Evolutionary conservation across 2,888 invertebrate species (phyloP), one percentile per base, ranked within the genome.

Genomic region (Elmis aenea): DNA sequence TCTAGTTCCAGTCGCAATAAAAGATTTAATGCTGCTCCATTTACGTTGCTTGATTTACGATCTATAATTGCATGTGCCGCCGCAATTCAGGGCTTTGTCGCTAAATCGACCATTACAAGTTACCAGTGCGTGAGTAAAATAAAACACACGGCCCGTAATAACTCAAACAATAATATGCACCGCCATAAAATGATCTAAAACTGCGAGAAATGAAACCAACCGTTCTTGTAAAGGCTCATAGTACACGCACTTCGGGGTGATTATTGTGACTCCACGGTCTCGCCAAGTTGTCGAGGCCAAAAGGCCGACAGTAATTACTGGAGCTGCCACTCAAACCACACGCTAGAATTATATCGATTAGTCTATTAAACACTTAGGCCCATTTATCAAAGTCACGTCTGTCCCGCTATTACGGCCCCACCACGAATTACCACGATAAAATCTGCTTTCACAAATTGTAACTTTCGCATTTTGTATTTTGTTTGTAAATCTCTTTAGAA

Each of bases 341-440:
- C 64, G 61, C 59, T 59, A 61, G 55, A 57, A 62, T 63, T 62
- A 63, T 65, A 69, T 69, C 68, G 68, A 69, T 69, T 69, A 68
- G 68, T 67, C 67, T 66, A 70, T 69, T 69, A 69, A 68, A 67
- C 66, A 68, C 67, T 67, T 66, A 60, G 63, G 55, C 58, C 61
- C 68, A 69, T 70, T 68, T 64, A 70, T 70, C 69, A 69, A 66
- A 65, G 69, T 67, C 69, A 42, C 24, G 42, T 35, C 42, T 38
- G 42, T 28, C 29, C 28, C 32, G 38, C 42, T 42, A 42, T 38
- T 42, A 37, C 31, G 38, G 35, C 38, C 29, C 38, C 33, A 42
- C 30, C 34, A 42, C 36, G 42, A 38, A 38, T 42, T 42, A 35
- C 32, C 32, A 24, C 25, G 42, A 42, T 42, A 42, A 42, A 38